Conservation (phyloP, 1,140 invertebrate species). For the Leptestheria dahalacensis region DNA sequence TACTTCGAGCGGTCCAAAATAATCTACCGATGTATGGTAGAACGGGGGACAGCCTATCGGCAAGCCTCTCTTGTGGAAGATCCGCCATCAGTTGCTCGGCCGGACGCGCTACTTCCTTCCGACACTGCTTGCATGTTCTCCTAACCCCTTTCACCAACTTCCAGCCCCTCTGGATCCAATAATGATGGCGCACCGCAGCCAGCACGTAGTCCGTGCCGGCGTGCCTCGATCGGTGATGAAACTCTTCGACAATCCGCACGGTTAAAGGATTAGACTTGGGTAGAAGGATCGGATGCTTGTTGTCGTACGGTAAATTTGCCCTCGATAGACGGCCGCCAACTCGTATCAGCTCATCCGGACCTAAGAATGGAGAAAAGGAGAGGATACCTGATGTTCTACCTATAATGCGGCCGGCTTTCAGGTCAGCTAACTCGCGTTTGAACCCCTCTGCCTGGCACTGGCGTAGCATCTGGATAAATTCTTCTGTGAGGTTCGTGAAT, state of each 20-base stretch:
- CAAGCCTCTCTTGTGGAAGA: not conserved
- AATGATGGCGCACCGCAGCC: not conserved
- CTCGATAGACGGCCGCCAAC: not conserved
- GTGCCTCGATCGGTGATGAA: not conserved
- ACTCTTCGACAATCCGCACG: not conserved
- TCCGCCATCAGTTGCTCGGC: not conserved
- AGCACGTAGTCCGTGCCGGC: not conserved
- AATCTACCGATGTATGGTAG: conserved; percentile 8
- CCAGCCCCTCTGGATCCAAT: not conserved
- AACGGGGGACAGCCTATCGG: not conserved
- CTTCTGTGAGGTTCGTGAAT: not conserved
- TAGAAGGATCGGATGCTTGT: not conserved
- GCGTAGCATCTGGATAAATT: not conserved
- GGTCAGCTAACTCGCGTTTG: too few species aligned
- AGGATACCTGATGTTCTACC: not conserved
- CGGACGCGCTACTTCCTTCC: not conserved
- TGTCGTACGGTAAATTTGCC: not conserved
- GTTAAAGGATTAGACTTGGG: not conserved
- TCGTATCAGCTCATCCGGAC: not conserved
- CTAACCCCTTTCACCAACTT: not conserved
- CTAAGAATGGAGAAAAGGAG: not conserved
- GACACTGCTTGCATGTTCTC: not conserved
- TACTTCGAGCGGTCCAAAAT: too few species aligned
- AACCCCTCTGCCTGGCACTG: not conserved
- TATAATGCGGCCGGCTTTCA: too few species aligned